Percentiles rank a stretch among this genome's conserved stretches.
These are phyloP conservation scores for Alligator mississippiensis DNA, from an alignment of 2,113 vertebrate genomes.

Conservation along the genomic window DNA sequence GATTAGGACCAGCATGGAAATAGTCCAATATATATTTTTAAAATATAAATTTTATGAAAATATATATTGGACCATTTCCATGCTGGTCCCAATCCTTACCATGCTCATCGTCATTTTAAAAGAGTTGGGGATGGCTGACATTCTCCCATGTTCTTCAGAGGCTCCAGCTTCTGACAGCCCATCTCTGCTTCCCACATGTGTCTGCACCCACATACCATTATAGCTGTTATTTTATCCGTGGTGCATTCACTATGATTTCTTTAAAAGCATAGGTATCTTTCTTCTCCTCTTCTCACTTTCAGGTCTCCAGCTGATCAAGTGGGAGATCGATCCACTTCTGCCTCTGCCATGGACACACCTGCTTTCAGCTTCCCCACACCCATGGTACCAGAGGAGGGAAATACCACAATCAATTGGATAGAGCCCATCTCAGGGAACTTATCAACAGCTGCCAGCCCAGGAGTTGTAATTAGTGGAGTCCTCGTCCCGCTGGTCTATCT, in stretches of 20 bases:
- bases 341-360: slow-evolving; percentile 69
- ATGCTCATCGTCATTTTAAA: neutral
- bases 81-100: neutral
- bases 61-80: neutral
- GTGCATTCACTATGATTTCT: slow-evolving; percentile 3
- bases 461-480: slow-evolving; percentile 82
- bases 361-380: slow-evolving; percentile 35
- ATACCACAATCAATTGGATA: slow-evolving; percentile 70
- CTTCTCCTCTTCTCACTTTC: slow-evolving; percentile 36
- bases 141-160: neutral
- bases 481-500: slow-evolving; percentile 92
- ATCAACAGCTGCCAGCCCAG: slow-evolving; percentile 24
- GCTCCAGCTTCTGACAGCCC: neutral
- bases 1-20: neutral
- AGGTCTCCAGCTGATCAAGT: slow-evolving; percentile 52
- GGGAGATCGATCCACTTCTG: slow-evolving; percentile 17
- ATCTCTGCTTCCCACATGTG: neutral
- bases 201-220: neutral
- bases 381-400: slow-evolving; percentile 35
- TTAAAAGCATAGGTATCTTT: neutral
- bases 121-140: neutral
- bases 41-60: too few relatives aligned
- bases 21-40: too few relatives aligned
- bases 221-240: neutral
- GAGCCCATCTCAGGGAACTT: slow-evolving; percentile 45